Base-by-base conservation (phyloP, 2,888 invertebrate genomes). In the Catocala fraxini region DNA sequence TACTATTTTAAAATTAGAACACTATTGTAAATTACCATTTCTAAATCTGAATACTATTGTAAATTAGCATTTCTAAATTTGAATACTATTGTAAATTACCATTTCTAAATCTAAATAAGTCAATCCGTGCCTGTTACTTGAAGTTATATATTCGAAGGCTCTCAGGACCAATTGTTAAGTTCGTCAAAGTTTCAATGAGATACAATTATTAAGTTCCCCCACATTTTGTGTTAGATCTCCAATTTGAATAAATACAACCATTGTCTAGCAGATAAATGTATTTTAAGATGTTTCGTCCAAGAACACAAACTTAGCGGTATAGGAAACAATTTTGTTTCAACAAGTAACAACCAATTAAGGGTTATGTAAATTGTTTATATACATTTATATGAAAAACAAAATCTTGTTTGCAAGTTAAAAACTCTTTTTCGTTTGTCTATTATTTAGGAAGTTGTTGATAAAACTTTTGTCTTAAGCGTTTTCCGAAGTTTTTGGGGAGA, bases 211-310 rank as follows among this genome's bases (percentile, higher is more conserved):
- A 48, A 70, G 60, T 61, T 71, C 48, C 59, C 64, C 59, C 55
- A 65, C 55, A 68, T 68, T 68, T 64, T 58, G 59, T 65, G 58
- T 62, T 49, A 60, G 65, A 67, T 72, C 61, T 68, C 52, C 60
- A 72, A 79, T 77, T 77, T 79, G 56, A 67, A 72, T 79, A 68
- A 74, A 72, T 67, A 63, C 46, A 15, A 51, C 25, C 51, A 55
- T 60, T 60, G 55, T 55, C 41, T 4, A 33, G 25, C 39, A 52
- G 51, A 48, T 65, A 56, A 61, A 56, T 41, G 12, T 15, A 54
- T 49, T 58, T 51, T 13, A 45, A 10, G 39, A 51, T 41, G n/a
- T 45, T 55, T 25, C 11, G 12, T 10, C n/a, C 39, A 45, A 34
- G 34, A 51, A 56, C 41, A 12, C 10, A 49, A 48, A 49, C 42